Evolutionary conservation across 2,888 invertebrate genomes (phyloP).

Genomic region (Apantesis nais): DNA sequence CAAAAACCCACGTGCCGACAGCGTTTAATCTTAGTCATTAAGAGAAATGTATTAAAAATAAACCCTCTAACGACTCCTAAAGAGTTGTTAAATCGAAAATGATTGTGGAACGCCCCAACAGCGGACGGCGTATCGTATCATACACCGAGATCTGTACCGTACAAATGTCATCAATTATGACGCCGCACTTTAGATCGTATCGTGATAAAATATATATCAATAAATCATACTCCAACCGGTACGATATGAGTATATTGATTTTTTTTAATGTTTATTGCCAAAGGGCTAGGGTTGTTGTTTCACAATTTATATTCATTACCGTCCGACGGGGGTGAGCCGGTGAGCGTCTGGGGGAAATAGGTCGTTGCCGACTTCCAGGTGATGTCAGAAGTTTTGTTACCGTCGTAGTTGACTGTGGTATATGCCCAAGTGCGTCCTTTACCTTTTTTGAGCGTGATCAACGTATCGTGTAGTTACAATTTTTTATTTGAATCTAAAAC

Average conservation of each 20-base stretch:
- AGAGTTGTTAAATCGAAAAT: slow-evolving; percentile 82
- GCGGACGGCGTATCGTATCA: slow-evolving; percentile 43
- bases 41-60: slow-evolving; percentile 69
- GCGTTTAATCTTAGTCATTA: slow-evolving; percentile 71
- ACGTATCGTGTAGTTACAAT: too few species aligned
- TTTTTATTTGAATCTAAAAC: too few species aligned
- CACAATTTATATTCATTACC: slow-evolving; percentile 82
- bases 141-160: slow-evolving; percentile 54
- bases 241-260: slow-evolving; percentile 79
- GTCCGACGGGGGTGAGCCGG: slow-evolving; percentile 34
- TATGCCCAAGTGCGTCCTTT: neutral
- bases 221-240: slow-evolving; percentile 78
- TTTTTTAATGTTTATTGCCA: slow-evolving; percentile 77
- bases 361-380: slow-evolving; percentile 18
- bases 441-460: too few species aligned
- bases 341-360: slow-evolving; percentile 35
- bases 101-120: slow-evolving; percentile 61
- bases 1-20: slow-evolving; percentile 63
- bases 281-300: slow-evolving; percentile 75
- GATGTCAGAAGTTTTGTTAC: slow-evolving; percentile 19
- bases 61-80: slow-evolving; percentile 52
- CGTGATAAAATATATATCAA: slow-evolving; percentile 81
- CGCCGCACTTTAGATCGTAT: slow-evolving; percentile 81
- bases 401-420: neutral
- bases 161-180: slow-evolving; percentile 81